Base-by-base conservation (phyloP, 2,797 vertebrate genomes). In the Neoniphon sammara region DNA sequence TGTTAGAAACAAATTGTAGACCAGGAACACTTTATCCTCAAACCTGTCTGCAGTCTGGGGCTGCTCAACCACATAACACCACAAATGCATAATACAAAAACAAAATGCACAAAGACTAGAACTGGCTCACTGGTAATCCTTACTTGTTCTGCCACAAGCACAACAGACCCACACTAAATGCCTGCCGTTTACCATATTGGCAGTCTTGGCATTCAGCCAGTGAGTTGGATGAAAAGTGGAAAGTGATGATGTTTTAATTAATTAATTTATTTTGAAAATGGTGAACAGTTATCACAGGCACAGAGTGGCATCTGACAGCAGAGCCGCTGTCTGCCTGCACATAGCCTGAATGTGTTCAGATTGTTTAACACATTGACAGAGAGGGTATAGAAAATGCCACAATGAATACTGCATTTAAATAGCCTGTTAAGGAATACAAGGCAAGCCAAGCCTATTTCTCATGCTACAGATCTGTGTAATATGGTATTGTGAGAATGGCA, bases 31-130 rank as follows among this genome's bases (percentile, higher is more conserved):
- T 65, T 58, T 66, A 66, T 73, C 62, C 55, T 69, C 17, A 78
- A 81, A 73, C 47, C 52, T 70, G 70, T 47, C 25, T 36, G 30
- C 21, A 77, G 55, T 58, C 69, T 70, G 47, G 46, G 25, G 59
- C 20, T 71, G 57, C 21, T 25, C 10, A 20, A 7, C 8, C 46
- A 52, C 62, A 75, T 39, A 49, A 66, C 50, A 50, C 42, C 55
- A 54, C 25, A n/a, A n/a, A n/a, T 42, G 21, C 52, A 73, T 66
- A 27, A 60, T 7, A 65, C 59, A 61, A 52, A 31, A 20, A 8
- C 46, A 8, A 4, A 20, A 46, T 15, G 23, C 67, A 66, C 71
- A 67, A 63, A 71, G 10, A 4, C 15, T 61, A 56, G n/a, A 65
- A 52, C n/a, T 27, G 21, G 49, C 21, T 66, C 3, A 0, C 53